Percentiles rank a stretch among this genome's conserved stretches.
Evolutionary conservation across 2,888 invertebrate species (phyloP).

Genomic region (Rhopalosiphum nymphaeae): DNA sequence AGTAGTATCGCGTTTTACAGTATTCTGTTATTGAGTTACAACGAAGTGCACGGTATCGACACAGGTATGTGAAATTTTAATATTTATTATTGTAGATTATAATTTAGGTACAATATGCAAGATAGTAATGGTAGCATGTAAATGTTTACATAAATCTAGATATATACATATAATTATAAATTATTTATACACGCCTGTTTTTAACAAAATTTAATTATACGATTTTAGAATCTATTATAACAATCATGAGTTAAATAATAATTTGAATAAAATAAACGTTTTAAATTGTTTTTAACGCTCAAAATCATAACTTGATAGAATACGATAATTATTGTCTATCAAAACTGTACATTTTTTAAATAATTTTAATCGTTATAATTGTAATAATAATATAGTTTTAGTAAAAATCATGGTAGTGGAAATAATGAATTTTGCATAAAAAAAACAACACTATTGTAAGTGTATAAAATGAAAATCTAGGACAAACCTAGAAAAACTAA

Average conservation of each 20-base stretch:
- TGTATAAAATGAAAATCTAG: not conserved
- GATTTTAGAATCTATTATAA: not conserved
- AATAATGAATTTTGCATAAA: not conserved
- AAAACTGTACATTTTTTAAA: not conserved
- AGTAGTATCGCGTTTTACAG: conserved; percentile 53
- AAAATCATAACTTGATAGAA: not conserved
- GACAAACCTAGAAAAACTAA: not conserved
- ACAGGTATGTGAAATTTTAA: conserved; percentile 38
- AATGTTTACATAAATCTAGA: not conserved
- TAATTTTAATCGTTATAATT: not conserved
- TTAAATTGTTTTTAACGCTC: not conserved
- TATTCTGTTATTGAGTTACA: conserved; percentile 45
- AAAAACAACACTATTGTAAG: not conserved
- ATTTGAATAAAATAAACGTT: not conserved
- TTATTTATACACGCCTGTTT: not conserved
- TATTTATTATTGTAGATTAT: not conserved
- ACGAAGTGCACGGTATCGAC: conserved; percentile 3
- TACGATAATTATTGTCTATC: not conserved
- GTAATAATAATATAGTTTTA: not conserved
- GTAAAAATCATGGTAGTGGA: not conserved
- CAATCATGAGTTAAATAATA: not conserved
- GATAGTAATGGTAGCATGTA: no score
- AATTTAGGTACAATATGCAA: no score
- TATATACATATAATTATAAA: not conserved
- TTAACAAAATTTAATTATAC: not conserved